Evolutionary conservation across 2,888 invertebrate genomes (phyloP).

Genomic region (Cartodere bifasciata): DNA sequence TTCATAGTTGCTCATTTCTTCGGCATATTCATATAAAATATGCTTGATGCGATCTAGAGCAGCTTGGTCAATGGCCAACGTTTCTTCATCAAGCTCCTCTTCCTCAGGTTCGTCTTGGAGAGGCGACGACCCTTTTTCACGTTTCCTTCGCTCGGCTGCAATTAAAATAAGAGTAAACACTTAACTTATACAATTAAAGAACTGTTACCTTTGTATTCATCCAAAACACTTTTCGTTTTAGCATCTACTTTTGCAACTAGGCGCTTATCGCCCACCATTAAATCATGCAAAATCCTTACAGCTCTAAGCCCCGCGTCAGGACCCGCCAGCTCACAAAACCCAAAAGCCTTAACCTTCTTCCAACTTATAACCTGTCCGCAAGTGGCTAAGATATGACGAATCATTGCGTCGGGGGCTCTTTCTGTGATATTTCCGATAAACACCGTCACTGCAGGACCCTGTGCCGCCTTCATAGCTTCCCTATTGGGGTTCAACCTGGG

Average conservation of each 20-base stretch:
- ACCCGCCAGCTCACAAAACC: slow-evolving; percentile 94
- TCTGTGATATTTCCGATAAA: slow-evolving; percentile 95
- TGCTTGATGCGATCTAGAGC: slow-evolving; percentile 67
- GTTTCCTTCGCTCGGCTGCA: slow-evolving; percentile 46
- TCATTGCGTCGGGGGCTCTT: slow-evolving; percentile 88
- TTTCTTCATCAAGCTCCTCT: slow-evolving; percentile 60
- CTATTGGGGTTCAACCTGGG: slow-evolving; percentile 32
- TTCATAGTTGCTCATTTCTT: slow-evolving; percentile 60
- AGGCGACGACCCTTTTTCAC: slow-evolving; percentile 46
- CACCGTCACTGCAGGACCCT: slow-evolving; percentile 88
- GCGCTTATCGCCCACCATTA: slow-evolving; percentile 84
- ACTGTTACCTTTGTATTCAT: slow-evolving; percentile 84
- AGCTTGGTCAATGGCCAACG: slow-evolving; percentile 58
- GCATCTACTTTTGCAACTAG: slow-evolving; percentile 95
- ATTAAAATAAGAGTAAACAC: slow-evolving; percentile 13
- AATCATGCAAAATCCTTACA: slow-evolving; percentile 82
- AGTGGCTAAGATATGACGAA: slow-evolving; percentile 79
- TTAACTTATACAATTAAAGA: slow-evolving; percentile 8
- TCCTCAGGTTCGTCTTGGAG: slow-evolving; percentile 45
- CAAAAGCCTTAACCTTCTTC: slow-evolving; percentile 96
- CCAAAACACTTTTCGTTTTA: slow-evolving; percentile 88
- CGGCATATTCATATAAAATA: slow-evolving; percentile 71
- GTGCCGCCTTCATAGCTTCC: slow-evolving; percentile 33
- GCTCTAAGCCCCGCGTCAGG: slow-evolving; percentile 93
- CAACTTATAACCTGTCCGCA: slow-evolving; percentile 93